These are phyloP conservation scores for Accipiter cooperii DNA, from an alignment of 2,113 vertebrate genomes.

Conservation along the genomic window DNA sequence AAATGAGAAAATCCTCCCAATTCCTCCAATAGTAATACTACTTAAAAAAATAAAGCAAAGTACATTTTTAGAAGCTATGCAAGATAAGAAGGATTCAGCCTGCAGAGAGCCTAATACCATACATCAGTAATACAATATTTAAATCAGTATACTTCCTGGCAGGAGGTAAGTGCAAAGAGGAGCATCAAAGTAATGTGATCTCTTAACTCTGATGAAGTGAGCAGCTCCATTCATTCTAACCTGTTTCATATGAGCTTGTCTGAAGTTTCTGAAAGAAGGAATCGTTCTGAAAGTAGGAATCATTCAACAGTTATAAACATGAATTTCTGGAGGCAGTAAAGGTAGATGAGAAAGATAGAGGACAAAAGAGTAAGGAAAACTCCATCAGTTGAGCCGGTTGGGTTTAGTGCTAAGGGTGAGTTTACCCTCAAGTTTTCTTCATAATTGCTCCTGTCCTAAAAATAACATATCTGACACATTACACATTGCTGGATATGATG, in stretches of 20 bases:
- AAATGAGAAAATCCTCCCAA: neutral
- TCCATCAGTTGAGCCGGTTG: neutral
- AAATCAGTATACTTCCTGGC: slow-evolving; percentile 37
- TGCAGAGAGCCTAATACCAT: neutral
- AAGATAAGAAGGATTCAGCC: neutral
- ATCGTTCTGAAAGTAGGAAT: neutral
- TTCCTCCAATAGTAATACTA: neutral
- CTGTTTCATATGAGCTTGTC: neutral
- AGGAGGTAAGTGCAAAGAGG: neutral
- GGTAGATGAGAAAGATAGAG: neutral
- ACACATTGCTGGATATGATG: neutral
- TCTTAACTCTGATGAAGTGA: neutral
- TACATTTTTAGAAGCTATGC: neutral
- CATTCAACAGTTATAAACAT: neutral
- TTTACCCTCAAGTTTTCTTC: neutral
- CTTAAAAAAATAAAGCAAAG: neutral
- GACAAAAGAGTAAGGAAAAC: neutral
- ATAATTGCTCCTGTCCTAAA: neutral
- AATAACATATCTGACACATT: neutral
- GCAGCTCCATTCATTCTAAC: neutral
- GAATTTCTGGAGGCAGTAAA: neutral
- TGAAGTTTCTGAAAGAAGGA: neutral
- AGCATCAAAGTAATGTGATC: neutral
- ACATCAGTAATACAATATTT: slow-evolving; percentile 45
- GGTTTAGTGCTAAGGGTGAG: neutral